Base-by-base conservation (phyloP, 2,113 vertebrate species). In the Chionis minor region DNA sequence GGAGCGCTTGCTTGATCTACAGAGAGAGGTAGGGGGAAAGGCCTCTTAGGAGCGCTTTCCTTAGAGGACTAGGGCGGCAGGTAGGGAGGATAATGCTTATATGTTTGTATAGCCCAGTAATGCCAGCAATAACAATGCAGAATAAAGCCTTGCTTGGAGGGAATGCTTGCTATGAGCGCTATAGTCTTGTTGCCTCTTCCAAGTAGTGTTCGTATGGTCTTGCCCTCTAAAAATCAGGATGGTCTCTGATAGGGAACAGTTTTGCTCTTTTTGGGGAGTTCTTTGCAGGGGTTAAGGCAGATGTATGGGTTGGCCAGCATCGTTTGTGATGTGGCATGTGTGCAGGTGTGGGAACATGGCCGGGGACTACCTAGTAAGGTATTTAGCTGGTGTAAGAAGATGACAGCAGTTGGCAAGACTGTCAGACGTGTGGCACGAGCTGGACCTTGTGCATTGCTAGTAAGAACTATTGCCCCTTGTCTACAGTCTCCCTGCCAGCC, bases 291-390 rank as follows among this genome's bases (percentile, higher is more conserved):
- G 12, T n/a, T 61, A 21, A 49, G 56, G 51, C 1, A 3, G 24
- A 5, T 54, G 8, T 40, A 27, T 3, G 40, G 28, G 24, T 14
- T 77, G n/a, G 28, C 30, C 0, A 0, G 3, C 67, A 42, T 9
- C 0, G 1, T n/a, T 72, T 0, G 1, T 62, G 42, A 63, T 80
- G 56, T 86, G 69, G 26, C 11, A 2, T 6, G 21, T 61, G 7
- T 66, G 33, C 32, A 22, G 52, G 20, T 52, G 9, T 1, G 2
- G 20, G 66, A 24, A 38, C 0, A 0, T 10, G 10, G 58, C 55
- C 22, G 78, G 44, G 17, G n/a, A 33, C 42, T 77, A 6, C 22
- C 16, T 58, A 40, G 10, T 58, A n/a, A 58, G 71, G 14, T 47
- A 6, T 45, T 79, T 58, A 51, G 42, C n/a, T 67, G n/a, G 7